phyloP scores from a whole-genome alignment of 2,113 vertebrate species.

The Peromyscus maniculatus region DNA sequence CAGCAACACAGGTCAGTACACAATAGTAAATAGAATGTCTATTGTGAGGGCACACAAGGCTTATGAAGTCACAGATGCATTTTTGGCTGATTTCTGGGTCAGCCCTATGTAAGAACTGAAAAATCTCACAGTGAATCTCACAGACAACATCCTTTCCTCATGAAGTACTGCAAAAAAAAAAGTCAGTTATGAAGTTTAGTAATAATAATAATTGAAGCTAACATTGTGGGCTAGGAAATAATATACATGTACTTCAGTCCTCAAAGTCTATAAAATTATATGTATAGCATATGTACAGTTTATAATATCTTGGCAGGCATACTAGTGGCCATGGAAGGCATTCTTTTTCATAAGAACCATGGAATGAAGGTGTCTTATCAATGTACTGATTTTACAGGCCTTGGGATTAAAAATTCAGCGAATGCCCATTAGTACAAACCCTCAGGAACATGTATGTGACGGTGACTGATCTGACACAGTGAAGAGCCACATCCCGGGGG shows the following conservation, averaged over 20 bases:
- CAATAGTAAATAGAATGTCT: neutral
- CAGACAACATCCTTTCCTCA: neutral
- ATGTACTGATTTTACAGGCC: neutral
- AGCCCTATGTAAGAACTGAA: neutral
- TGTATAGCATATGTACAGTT: neutral
- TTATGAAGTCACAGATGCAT: neutral
- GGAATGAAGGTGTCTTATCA: neutral
- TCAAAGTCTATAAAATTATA: neutral
- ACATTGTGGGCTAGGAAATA: neutral
- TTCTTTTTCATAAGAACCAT: neutral
- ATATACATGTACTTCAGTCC: neutral
- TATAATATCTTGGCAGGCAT: neutral
- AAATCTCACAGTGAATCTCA: neutral
- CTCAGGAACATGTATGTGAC: neutral
- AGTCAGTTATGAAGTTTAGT: neutral
- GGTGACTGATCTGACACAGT: neutral
- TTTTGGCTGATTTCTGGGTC: neutral
- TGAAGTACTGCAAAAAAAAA: neutral
- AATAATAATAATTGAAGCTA: neutral
- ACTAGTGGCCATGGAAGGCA: neutral
- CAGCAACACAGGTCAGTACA: neutral
- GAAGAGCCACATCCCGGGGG: neutral
- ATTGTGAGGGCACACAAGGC: accelerated
- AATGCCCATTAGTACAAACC: neutral
- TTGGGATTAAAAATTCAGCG: neutral